phyloP scores from a whole-genome alignment of 2,888 invertebrate species.

The Epirrita christyi region DNA sequence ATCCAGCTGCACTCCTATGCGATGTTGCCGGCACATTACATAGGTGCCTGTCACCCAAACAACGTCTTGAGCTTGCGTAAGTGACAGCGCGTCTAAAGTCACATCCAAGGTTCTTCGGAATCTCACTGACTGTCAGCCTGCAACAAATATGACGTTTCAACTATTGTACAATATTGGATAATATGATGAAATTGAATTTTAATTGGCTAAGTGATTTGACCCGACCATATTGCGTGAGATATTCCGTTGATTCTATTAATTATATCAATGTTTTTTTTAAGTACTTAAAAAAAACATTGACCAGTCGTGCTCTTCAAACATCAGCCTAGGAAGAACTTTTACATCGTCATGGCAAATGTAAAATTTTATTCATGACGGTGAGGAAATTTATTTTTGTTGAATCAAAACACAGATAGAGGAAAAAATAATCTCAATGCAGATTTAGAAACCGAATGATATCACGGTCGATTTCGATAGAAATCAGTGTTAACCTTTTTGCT shows the following conservation, averaged over 20 bases:
- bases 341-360: neutral
- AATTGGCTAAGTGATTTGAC: conserved; percentile 28
- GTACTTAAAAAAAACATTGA: conserved; percentile 2
- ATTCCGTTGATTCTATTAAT: conserved; percentile 9
- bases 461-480: conserved; percentile 31
- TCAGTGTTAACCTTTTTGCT: conserved; percentile 30
- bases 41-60: conserved; percentile 55
- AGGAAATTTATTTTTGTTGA: neutral
- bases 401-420: neutral
- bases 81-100: conserved; percentile 40
- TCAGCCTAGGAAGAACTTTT: neutral
- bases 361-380: neutral
- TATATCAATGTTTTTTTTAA: too few relatives aligned
- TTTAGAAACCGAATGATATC: conserved; percentile 28
- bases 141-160: conserved; percentile 53
- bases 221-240: conserved; percentile 21
- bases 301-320: neutral
- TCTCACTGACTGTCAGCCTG: conserved; percentile 66
- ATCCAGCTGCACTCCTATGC: conserved; percentile 71
- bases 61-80: conserved; percentile 35
- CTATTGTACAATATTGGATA: conserved; percentile 36
- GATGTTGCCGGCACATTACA: conserved; percentile 79
- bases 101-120: conserved; percentile 42
- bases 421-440: neutral
- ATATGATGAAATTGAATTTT: conserved; percentile 28